Base-by-base conservation (phyloP, 2,888 invertebrate species). In the Lochmaea crataegi region DNA sequence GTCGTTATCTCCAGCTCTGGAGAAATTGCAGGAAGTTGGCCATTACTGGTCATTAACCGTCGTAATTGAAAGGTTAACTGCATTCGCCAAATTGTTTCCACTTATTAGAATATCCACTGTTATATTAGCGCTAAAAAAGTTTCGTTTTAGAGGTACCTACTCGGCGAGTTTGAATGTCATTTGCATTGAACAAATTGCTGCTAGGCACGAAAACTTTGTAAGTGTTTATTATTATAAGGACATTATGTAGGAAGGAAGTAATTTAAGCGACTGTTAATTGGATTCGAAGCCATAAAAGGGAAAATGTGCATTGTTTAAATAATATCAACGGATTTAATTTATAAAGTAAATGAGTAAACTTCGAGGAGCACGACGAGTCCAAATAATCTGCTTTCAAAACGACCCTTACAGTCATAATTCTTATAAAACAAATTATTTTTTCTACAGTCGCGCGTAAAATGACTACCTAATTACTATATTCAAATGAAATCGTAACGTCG, bases 31-130 rank as follows among this genome's bases (percentile, higher is more conserved):
- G 71, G 70, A 74, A 77, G 77, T 77, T 71, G 65, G 68, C 73
- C 68, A 75, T 63, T 66, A 65, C 58, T 73, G 77, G 77, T 77
- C 75, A 76, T 77, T 77, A 76, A 71, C 74, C 72, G 57, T 57
- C 71, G 67, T 77, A 77, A 77, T 77, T 76, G 77, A 75, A 74
- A 74, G 75, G 75, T 75, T 76, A 76, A 78, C 75, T 74, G 71
- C 75, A 74, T 76, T 60, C 72, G 67, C 42, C 10, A 71, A 74
- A 74, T 56, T 71, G 72, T 67, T 56, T 60, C 22, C 57, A 53
- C 65, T 73, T 73, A 73, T 75, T 75, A 65, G 68, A 64, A 65
- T 32, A 60, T 70, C 75, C 67, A 53, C 58, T 60, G 2, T 2
- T 22, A 22, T 22, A 2, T 22, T 22, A 22, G 2, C 22, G 2